Conservation (phyloP, 2,797 vertebrate genomes). For the Clarias pachynema region DNA sequence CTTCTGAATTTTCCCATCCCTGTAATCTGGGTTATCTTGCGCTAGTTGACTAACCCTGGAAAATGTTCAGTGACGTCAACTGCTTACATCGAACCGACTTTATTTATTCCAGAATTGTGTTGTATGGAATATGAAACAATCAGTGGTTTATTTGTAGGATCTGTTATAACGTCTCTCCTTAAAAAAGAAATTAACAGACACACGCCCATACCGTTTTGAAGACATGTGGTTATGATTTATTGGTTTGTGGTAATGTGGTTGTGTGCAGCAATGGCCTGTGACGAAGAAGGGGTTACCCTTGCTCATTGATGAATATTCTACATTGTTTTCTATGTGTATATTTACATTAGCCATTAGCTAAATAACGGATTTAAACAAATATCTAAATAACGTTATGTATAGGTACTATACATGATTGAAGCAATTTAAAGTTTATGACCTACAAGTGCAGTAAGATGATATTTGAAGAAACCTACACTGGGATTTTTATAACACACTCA, state of each 20-base stretch:
- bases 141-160: background rate
- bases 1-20: background rate
- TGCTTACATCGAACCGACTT: background rate
- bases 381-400: background rate
- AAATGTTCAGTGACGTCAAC: background rate
- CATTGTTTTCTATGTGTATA: slow-evolving; percentile 44
- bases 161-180: background rate
- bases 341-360: background rate
- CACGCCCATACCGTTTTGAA: slow-evolving; percentile 10
- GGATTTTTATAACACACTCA: background rate
- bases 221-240: background rate
- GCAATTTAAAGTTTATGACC: background rate
- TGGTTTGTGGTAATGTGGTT: background rate
- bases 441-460: background rate
- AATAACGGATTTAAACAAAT: background rate
- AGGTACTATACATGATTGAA: background rate
- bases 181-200: background rate
- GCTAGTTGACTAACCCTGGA: slow-evolving; percentile 1
- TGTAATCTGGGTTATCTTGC: background rate
- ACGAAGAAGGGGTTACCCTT: slow-evolving; percentile 19
- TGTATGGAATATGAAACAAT: slow-evolving; percentile 2
- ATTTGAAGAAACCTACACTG: background rate
- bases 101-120: slow-evolving; percentile 16
- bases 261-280: background rate
- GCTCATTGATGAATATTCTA: slow-evolving; percentile 67